phyloP scores from a whole-genome alignment of 2,888 invertebrate genomes.

The Xestoiulus laeticollis region DNA sequence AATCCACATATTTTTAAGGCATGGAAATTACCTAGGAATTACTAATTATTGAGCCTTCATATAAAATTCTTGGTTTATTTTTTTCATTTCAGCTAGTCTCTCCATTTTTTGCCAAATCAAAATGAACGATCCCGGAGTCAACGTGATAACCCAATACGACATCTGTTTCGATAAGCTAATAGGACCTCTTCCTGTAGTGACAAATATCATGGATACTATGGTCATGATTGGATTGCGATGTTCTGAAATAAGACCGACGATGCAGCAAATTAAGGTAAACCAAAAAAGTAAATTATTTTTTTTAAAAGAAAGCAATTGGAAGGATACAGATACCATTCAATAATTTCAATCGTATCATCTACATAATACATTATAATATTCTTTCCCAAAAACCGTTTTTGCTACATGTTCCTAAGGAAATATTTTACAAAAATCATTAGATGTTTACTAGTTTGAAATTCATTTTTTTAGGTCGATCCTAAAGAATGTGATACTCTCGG shows the following conservation, averaged over 20 bases:
- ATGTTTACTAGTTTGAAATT: background rate
- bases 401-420: background rate
- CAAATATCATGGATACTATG: slow-evolving; percentile 52
- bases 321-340: too few relatives aligned
- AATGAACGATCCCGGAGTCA: slow-evolving; percentile 53
- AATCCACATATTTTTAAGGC: background rate
- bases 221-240: slow-evolving; percentile 54
- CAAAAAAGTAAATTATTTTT: background rate
- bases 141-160: slow-evolving; percentile 51
- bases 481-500: slow-evolving; percentile 45
- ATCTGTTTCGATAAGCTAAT: slow-evolving; percentile 47
- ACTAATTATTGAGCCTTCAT: background rate
- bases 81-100: background rate
- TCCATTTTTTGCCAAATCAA: background rate
- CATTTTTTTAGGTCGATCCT: slow-evolving; percentile 50
- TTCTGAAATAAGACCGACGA: slow-evolving; percentile 44
- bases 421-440: background rate
- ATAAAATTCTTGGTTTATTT: too few relatives aligned
- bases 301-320: too few relatives aligned
- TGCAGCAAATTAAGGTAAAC: slow-evolving; percentile 50
- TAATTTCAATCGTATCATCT: background rate
- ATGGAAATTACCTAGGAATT: background rate
- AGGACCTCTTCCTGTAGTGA: slow-evolving; percentile 50
- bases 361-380: too few relatives aligned
- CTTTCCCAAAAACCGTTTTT: too few relatives aligned